Evolutionary conservation across 2,888 invertebrate species (phyloP), one percentile per base, ranked within the genome.

Genomic region (Lithophane ornitopus): DNA sequence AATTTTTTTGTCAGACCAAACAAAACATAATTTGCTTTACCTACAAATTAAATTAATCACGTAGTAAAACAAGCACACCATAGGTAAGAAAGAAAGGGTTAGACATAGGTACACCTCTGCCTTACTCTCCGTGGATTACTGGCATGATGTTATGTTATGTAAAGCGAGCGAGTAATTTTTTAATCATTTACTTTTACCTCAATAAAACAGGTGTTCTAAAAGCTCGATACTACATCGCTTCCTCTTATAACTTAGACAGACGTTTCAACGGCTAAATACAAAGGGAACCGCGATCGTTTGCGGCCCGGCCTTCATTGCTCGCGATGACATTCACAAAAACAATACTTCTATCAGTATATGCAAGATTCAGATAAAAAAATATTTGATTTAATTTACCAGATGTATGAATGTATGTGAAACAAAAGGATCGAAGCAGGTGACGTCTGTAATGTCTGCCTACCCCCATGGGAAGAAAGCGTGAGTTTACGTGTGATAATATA

Each of bases 291-390:
- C 95, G 93, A 91, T 92, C 95, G 94, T 95, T 95, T 95, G 95
- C 89, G 95, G 95, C 94, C 88, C 90, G 91, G 93, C 94, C 93
- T 94, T 95, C 95, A 94, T 94, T 93, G 94, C 95, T 91, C 91
- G 90, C 92, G 95, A 96, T 96, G 96, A 96, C 96, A 96, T 95
- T 94, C 94, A 95, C 94, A 96, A 96, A 96, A 96, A 96, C 96
- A 96, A 96, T 95, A 94, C 94, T 85, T 87, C 87, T 83, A 86
- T 83, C 85, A 92, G 94, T 91, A 94, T 87, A 94, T 66, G 90
- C 75, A 75, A 82, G 86, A 89, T 83, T 80, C 83, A 88, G 90
- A 91, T 85, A 86, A 84, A 88, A 71, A 49, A 52, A 68, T 70
- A 66, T 56, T 56, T 14, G 0, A 58, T 58, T 28, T 28, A 28